Evolutionary conservation across 2,888 invertebrate species (phyloP), one percentile per base, ranked within the genome.

Genomic region (Caenorhabditis sp.): DNA sequence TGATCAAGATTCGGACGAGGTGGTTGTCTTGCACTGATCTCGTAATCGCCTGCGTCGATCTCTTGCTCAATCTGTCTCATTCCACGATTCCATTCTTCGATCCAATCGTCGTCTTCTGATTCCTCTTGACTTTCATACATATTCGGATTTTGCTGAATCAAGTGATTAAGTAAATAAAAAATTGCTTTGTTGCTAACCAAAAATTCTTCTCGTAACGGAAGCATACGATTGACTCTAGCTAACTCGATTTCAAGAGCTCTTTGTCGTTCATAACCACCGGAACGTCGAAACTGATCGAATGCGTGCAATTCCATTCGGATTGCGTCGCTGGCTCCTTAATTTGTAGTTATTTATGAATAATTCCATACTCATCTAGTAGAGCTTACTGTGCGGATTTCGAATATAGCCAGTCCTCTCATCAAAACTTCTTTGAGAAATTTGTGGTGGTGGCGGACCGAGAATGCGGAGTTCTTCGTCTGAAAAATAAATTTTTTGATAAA

Each of bases 51-150:
- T 50, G 11, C 65, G 18, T 28, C 61, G 4, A 47, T 58, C 61
- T 47, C 56, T 56, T 56, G 32, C 60, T 69, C 68, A 60, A 40
- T 62, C 35, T 50, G 44, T 56, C 62, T 62, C 68, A 32, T 62
- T 24, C 62, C 40, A 20, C 28, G 32, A 35, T 32, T 60, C 50
- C 50, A 44, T 37, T 51, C 51, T 51, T 20, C 37, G 8, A 37
- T 28, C 70, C 32, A 47, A 6, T 28, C 24, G 2, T 32, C 61
- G 56, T 28, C 53, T 35, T 35, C 53, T 32, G 18, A 22, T 24
- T 50, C 61, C 8, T 35, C 35, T 18, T 65, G 18, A 9, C 26
- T 47, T 20, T 47, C 50, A 1, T 26, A 20, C 26, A 53, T 47
- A 5, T 47, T 3, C 5, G 47, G 47, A 2, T 9, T 47, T 47